Base-by-base conservation (phyloP, 2,797 vertebrate species). In the Hydrocynus forskahlii region DNA sequence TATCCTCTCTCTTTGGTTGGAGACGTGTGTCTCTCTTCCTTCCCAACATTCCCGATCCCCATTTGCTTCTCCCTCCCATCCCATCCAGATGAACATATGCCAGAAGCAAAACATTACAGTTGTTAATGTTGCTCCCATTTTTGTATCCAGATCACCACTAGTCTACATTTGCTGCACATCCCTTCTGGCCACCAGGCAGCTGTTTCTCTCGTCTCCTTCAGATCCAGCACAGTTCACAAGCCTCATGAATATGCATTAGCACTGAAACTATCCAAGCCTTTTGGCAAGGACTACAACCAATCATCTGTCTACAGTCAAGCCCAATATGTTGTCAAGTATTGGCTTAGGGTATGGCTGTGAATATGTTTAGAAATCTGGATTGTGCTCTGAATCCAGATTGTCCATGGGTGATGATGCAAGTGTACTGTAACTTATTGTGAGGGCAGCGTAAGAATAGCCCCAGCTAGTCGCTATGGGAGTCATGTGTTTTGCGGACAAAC, bases 111-210 rank as follows among this genome's bases (percentile, higher is more conserved):
- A 92, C 92, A 92, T 93, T 93, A 93, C 94, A 95, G 92, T 94
- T 94, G 94, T 95, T 93, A 93, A 95, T 93, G 92, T 94, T 94
- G 93, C 93, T 95, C 92, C 93, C 91, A 86, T 92, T 91, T 89
- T 91, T 88, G 87, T 89, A 87, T 85, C 87, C 82, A 92, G 92
- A 92, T 93, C 91, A 92, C 86, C 90, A 85, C 88, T 89, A 63
- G 85, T 87, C 88, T 90, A 89, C 88, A 87, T 92, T 83, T 87
- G 89, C 84, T 62, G 88, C 89, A 90, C 91, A 89, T 91, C 91
- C 83, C 87, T 13, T 82, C 74, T 70, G 62, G 77, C 89, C 81
- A 79, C 87, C 79, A 72, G 87, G 90, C 92, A 94, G 94, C 93
- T 94, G 93, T 92, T 93, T 91, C 90, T 91, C 91, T 92, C 92